A percentile compares a stretch with the other conserved stretches of the same genome.
Evolutionary conservation across 2,113 vertebrate genomes (phyloP).

Genomic region (Podarcis cretensis): DNA sequence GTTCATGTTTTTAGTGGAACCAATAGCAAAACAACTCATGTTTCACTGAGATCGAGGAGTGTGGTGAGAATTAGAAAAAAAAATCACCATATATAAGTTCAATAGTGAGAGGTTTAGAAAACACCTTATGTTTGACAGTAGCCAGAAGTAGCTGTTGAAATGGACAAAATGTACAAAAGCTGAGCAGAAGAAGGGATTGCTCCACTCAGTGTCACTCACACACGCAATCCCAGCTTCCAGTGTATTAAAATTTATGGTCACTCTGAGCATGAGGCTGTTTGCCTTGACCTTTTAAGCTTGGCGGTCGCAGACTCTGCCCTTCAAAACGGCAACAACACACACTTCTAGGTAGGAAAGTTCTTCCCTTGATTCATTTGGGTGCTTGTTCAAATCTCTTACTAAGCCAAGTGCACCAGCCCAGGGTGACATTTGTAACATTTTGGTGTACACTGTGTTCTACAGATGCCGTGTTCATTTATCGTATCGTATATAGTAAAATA

Average conservation of each 20-base stretch:
- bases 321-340: not conserved
- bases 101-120: no score
- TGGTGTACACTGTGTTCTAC: not conserved
- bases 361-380: not conserved
- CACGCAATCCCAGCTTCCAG: not conserved
- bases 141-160: not conserved
- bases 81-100: no score
- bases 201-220: not conserved
- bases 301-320: not conserved
- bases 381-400: not conserved
- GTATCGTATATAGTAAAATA: not conserved
- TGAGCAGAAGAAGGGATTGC: not conserved
- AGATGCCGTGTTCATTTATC: not conserved
- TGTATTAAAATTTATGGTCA: not conserved
- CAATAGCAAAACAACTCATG: no score
- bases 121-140: not conserved
- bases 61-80: no score
- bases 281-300: slow-evolving; percentile 19
- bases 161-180: not conserved
- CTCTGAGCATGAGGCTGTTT: not conserved
- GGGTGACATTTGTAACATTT: not conserved
- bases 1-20: no score
- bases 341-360: not conserved
- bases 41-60: no score
- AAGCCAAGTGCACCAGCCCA: not conserved